Base-by-base conservation (phyloP, 2,888 invertebrate genomes). In the Peribatodes rhomboidaria region DNA sequence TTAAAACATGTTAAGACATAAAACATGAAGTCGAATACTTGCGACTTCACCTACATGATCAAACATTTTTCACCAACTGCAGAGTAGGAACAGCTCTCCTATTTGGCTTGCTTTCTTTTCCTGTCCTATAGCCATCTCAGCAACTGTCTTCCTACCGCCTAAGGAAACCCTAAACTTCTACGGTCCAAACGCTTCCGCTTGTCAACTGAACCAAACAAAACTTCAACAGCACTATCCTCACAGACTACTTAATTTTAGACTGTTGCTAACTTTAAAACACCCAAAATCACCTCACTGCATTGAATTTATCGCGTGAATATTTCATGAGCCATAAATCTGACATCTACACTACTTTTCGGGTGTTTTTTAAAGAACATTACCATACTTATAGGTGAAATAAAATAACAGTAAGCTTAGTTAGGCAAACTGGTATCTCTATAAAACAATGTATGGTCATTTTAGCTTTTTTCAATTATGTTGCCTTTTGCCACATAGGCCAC, bases 311-410 rank as follows among this genome's bases (percentile, higher is more conserved):
- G 68, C 52, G 67, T 87, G 84, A 88, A 88, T 87, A 63, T 84
- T 84, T 83, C 86, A 88, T 88, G 80, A 82, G 49, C 78, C 75
- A 88, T 88, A 84, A 87, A 89, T 89, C 85, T 83, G 78, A 59
- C 69, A 70, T 70, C 72, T 70, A 72, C 69, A 75, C 73, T 65
- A 78, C 72, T 79, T 83, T 85, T 69, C 69, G 75, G 73, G 65
- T 44, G 14, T 10, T 56, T 50, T 61, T 57, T 57, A 52, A 53
- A 33, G 10, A 22, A 52, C 56, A 65, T 65, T 56, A 61, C 39
- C 55, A 60, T 56, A 61, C 13, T 27, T 52, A 39, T 39, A 20
- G 13, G 10, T 11, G 1, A 16, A 11, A 8, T 16, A 20, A 35
- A 55, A 13, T 42, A 18, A 27, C 50, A 65, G 65, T 65, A 60